A percentile compares a stretch with the other conserved stretches of the same genome.
Evolutionary conservation across 1,140 invertebrate species (phyloP).

Genomic region (Varroa destructor): DNA sequence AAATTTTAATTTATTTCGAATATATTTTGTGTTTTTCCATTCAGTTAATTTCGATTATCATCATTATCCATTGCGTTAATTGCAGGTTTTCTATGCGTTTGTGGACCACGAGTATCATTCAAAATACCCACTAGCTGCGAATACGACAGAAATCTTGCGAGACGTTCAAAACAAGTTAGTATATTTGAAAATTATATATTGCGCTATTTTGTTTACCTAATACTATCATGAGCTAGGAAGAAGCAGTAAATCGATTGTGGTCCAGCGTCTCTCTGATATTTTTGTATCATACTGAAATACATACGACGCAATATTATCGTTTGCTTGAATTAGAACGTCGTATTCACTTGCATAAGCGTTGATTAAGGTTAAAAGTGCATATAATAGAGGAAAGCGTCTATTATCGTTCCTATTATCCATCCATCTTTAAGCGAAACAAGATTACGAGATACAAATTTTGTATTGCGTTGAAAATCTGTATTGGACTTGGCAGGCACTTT

Average conservation of each 20-base stretch:
- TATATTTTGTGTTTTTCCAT: too few species aligned
- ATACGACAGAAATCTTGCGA: constrained; percentile 60
- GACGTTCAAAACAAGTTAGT: constrained; percentile 65
- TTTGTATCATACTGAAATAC: not conserved
- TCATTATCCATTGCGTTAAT: not conserved
- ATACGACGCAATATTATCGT: not conserved
- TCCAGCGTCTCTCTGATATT: too few species aligned
- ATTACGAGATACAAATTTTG: too few species aligned
- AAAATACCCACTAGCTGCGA: constrained; percentile 35
- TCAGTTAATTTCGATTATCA: too few species aligned
- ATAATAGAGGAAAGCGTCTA: too few species aligned
- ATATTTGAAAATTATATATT: constrained; percentile 52
- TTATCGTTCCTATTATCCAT: too few species aligned
- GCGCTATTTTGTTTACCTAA: not conserved
- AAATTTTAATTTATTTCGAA: too few species aligned
- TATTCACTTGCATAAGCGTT: not conserved
- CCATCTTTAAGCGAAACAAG: too few species aligned
- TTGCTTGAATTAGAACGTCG: not conserved
- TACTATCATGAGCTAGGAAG: not conserved
- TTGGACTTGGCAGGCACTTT: constrained; percentile 8
- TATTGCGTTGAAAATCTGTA: not conserved
- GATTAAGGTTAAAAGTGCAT: not conserved
- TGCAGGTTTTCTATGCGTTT: constrained; percentile 57
- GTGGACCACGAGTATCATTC: constrained; percentile 77
- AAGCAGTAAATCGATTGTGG: too few species aligned